phyloP scores from a whole-genome alignment of 2,797 vertebrate species.

The Hozukius guyotensis region DNA sequence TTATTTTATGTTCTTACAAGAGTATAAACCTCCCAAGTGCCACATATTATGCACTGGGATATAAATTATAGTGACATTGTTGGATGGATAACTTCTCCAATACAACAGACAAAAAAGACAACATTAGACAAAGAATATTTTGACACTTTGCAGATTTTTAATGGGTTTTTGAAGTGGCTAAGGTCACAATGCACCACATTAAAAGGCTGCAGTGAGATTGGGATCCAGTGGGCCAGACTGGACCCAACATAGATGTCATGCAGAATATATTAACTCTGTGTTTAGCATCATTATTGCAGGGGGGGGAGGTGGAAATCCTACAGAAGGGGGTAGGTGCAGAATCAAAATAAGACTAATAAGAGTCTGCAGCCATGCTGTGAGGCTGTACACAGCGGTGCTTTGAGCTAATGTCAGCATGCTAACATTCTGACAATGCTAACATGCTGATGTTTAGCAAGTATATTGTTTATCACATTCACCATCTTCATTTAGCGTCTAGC shows the following conservation, averaged over 20 bases:
- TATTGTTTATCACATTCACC: too few relatives aligned
- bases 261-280: constrained; percentile 9
- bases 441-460: too few relatives aligned
- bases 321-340: background rate
- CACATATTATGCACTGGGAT: constrained; percentile 29
- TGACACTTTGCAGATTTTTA: constrained; percentile 11
- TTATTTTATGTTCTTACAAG: constrained; percentile 61
- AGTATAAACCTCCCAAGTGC: constrained; percentile 40
- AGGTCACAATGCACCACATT: background rate
- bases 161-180: background rate
- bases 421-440: too few relatives aligned
- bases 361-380: background rate
- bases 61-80: constrained; percentile 29
- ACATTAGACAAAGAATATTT: background rate
- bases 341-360: background rate
- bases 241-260: background rate
- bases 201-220: background rate
- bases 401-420: background rate
- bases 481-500: too few relatives aligned
- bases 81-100: constrained; percentile 10
- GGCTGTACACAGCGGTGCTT: background rate
- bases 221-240: background rate
- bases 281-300: constrained; percentile 21
- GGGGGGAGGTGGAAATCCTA: background rate
- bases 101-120: constrained; percentile 1